A percentile compares a stretch with the other conserved stretches of the same genome.
phyloP scores from a whole-genome alignment of 1,140 invertebrate species.

The Melanaphis sacchari region DNA sequence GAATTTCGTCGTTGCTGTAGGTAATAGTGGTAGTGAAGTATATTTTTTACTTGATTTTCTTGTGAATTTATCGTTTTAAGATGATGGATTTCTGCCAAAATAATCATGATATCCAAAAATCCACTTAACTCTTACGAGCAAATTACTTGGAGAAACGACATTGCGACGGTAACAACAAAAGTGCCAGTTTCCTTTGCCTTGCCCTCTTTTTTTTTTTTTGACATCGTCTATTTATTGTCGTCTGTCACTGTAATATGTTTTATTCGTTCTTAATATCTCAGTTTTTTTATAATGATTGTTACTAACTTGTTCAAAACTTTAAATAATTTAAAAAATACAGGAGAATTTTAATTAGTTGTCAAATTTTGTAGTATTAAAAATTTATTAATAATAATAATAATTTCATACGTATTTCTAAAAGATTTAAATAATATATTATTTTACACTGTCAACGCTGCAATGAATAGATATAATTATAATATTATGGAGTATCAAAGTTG shows the following conservation, averaged over 20 bases:
- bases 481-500: slow-evolving; percentile 29
- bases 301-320: neutral
- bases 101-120: slow-evolving; percentile 38
- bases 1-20: neutral
- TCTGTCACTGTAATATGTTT: slow-evolving; percentile 22
- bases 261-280: neutral
- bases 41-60: neutral
- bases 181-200: slow-evolving; percentile 17
- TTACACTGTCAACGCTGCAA: no score
- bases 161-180: neutral
- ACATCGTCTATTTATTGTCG: slow-evolving; percentile 1
- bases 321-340: neutral
- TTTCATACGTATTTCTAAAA: neutral
- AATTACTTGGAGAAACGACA: slow-evolving; percentile 17
- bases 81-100: slow-evolving; percentile 48
- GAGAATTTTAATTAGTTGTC: neutral
- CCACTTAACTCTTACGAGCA: slow-evolving; percentile 35
- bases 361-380: neutral
- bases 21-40: neutral
- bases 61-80: neutral
- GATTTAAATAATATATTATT: neutral
- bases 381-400: neutral
- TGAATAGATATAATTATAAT: slow-evolving; percentile 15
- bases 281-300: neutral
- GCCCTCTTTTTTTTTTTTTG: slow-evolving; percentile 16